Base-by-base conservation (phyloP, 1,140 invertebrate species). In the Calliopsis andreniformis region DNA sequence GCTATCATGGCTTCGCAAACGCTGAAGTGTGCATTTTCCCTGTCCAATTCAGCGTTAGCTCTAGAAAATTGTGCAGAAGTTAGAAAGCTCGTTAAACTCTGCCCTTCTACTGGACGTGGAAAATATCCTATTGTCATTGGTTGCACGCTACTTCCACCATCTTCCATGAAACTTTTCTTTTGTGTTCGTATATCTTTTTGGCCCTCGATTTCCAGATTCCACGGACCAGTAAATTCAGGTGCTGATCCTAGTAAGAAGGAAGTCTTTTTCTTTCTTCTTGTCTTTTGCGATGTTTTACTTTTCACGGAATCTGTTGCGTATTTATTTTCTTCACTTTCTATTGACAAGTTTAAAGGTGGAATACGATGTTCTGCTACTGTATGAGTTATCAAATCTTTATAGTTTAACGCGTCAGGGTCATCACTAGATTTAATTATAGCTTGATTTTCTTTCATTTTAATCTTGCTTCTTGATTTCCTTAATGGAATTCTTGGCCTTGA, bases 21-120 rank as follows among this genome's bases (percentile, higher is more conserved):
- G 85, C 94, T 95, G 89, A 98, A 98, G 91, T 98, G 97, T 0
- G 96, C 96, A 91, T 97, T 97, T 92, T 98, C 97, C 87, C 95
- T 94, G 81, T 97, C 96, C 62, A 97, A 89, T 85, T 97, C 96
- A 10, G 96, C 96, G 87, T 96, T 95, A 25, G 94, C 93, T 81
- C 94, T 91, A 32, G 94, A 93, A 86, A 96, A 95, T 69, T 96
- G 94, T 62, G 94, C 94, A 25, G 96, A 96, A 4, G 95, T 94
- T 2, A 97, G 88, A 87, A 96, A 97, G 64, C 94, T 95, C 5
- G 94, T 94, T 12, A 97, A 89, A 86, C 94, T 96, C 91, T 97
- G 96, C 3, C 96, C 96, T 87, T 95, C 93, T 42, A 90, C 89
- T 18, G 96, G 95, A 76, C 92, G 91, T 4, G 94, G 94, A 87